Evolutionary conservation across 1,140 invertebrate genomes (phyloP).

Genomic region (Euglossa dilemma): DNA sequence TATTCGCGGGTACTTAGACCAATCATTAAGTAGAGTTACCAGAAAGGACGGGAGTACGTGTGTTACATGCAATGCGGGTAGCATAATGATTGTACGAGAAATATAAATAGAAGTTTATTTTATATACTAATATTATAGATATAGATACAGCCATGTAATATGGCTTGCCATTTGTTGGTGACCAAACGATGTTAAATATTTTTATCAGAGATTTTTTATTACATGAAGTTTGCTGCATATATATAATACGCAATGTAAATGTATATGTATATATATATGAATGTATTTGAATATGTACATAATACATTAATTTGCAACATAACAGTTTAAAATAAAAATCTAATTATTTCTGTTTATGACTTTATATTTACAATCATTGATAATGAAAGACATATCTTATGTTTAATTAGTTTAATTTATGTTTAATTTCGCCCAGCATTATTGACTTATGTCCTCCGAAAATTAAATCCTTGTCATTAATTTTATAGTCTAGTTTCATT

Average conservation of each 20-base stretch:
- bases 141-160: conserved; percentile 28
- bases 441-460: not conserved
- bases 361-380: conserved; percentile 14
- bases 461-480: not conserved
- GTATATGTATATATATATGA: conserved; percentile 49
- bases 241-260: conserved; percentile 48
- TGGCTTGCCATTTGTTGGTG: conserved; percentile 27
- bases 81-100: conserved; percentile 44
- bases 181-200: conserved; percentile 59
- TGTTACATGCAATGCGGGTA: conserved; percentile 28
- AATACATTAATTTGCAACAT: conserved; percentile 46
- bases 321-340: conserved; percentile 31
- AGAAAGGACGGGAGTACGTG: conserved; percentile 43
- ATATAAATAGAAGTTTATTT: conserved; percentile 70
- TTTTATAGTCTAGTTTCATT: not conserved
- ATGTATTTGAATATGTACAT: conserved; percentile 60
- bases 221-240: conserved; percentile 50
- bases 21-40: conserved; percentile 60
- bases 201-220: conserved; percentile 69
- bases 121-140: conserved; percentile 64
- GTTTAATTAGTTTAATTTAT: not conserved
- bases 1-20: conserved; percentile 47
- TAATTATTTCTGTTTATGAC: conserved; percentile 2
- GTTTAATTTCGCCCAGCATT: not conserved
- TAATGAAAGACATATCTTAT: not conserved